Evolutionary conservation across 2,888 invertebrate species (phyloP).

Genomic region (Ochropleura leucogaster): DNA sequence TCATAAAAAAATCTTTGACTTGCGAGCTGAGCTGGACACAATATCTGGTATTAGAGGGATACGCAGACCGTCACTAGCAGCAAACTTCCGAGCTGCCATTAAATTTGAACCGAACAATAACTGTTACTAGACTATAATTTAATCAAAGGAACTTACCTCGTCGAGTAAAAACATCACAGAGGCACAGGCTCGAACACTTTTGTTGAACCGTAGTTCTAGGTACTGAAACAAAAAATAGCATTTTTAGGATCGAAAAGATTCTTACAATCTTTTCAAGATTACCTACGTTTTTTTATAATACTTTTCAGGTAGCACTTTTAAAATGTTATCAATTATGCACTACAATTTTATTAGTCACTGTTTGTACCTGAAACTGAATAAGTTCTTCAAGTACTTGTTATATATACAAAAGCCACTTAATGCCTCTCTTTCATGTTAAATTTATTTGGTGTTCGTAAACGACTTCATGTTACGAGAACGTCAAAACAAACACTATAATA

Average conservation of each 20-base stretch:
- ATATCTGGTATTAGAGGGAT: too few species aligned
- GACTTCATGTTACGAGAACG: background rate
- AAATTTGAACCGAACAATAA: background rate
- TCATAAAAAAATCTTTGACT: too few species aligned
- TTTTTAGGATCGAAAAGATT: conserved; percentile 8
- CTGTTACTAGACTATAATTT: conserved; percentile 11
- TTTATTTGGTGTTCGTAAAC: background rate
- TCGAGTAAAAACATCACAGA: conserved; percentile 95
- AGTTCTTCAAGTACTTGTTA: background rate
- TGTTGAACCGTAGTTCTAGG: conserved; percentile 94
- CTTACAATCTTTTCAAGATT: background rate
- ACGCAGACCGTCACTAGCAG: too few species aligned
- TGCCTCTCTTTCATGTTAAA: too few species aligned
- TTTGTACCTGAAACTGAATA: background rate
- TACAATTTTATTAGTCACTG: conserved; percentile 10
- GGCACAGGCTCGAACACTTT: conserved; percentile 93
- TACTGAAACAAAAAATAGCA: conserved; percentile 90
- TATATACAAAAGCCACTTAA: background rate
- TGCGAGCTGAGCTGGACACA: too few species aligned
- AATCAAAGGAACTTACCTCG: conserved; percentile 91
- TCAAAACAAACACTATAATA: too few species aligned
- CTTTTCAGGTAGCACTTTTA: background rate
- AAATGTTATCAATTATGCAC: background rate
- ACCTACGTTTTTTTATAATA: background rate
- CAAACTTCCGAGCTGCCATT: too few species aligned